Evolutionary conservation across 2,888 invertebrate species (phyloP), one percentile per base, ranked within the genome.

Genomic region (Copidosoma aretas): DNA sequence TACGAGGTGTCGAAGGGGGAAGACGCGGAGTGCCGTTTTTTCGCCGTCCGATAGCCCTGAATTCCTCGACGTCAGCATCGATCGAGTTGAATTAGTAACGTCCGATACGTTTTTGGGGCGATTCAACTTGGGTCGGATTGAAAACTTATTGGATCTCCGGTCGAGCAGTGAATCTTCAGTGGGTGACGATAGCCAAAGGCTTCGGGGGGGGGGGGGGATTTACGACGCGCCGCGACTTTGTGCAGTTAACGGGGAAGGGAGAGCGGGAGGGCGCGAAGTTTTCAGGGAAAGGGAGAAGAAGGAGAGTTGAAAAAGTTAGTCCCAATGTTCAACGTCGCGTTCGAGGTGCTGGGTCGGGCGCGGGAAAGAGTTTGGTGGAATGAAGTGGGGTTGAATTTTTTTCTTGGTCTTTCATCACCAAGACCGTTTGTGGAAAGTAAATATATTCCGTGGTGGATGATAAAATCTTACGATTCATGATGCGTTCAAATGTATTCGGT

Each of bases 141-240:
- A 57, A 57, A 57, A 17, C 14, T 57, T 17, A 57, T 57, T 25
- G 32, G 39, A 39, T 57, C 39, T 39, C n/a, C 5, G n/a, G 19
- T 19, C 57, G 32, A 57, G 57, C 19, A n/a, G 32, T 57, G 32
- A 57, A 57, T 57, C 57, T 57, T 57, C 57, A 15, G 39, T 15
- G n/a, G 17, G 54, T 57, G 57, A 57, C 57, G 56, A 56, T 32
- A 56, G 32, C 24, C 32, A 57, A 57, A 57, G 39, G 57, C 32
- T 39, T 57, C 32, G 32, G 39, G 15, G 19, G 19, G 3, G 17
- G n/a, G n/a, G 14, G 39, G 19, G 43, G 1, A 46, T 57, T 57
- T 57, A 57, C 57, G 32, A 15, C 4, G 10, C 39, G 39, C 19
- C 39, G 12, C 32, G 2, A 41, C 39, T 57, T 39, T 39, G 39